Percentiles rank a stretch among this genome's conserved stretches.
phyloP scores from a whole-genome alignment of 2,888 invertebrate species.

The Sepioteuthis lessoniana region DNA sequence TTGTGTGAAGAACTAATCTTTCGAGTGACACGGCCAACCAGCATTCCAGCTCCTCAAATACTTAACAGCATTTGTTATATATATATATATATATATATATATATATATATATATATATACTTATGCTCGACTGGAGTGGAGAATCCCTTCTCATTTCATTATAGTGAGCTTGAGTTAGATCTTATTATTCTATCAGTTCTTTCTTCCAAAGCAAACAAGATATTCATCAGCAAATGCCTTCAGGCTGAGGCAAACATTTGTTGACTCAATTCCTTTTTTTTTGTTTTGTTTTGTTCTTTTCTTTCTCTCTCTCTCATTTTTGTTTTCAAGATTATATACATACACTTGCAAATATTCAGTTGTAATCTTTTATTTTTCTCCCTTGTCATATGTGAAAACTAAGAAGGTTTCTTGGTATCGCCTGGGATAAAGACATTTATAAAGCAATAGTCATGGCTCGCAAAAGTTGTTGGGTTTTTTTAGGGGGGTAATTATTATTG shows the following conservation, averaged over 20 bases:
- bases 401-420: too few species aligned
- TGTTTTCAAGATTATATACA: not conserved
- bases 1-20: not conserved
- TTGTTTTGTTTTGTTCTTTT: not conserved
- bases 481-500: too few species aligned
- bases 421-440: too few species aligned
- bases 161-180: not conserved
- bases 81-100: not conserved
- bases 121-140: not conserved
- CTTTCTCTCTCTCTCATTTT: not conserved
- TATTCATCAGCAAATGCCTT: not conserved
- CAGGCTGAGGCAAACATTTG: not conserved
- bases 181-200: not conserved
- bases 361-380: too few species aligned
- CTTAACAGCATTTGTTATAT: not conserved
- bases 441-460: too few species aligned
- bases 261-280: not conserved
- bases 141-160: not conserved
- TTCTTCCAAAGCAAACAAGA: not conserved
- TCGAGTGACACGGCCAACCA: not conserved
- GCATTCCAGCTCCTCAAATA: not conserved
- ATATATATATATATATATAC: not conserved
- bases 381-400: too few species aligned
- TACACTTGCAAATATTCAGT: too few species aligned
- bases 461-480: too few species aligned